Conservation (phyloP, 2,113 vertebrate species). For the Corydoras maculifer region DNA sequence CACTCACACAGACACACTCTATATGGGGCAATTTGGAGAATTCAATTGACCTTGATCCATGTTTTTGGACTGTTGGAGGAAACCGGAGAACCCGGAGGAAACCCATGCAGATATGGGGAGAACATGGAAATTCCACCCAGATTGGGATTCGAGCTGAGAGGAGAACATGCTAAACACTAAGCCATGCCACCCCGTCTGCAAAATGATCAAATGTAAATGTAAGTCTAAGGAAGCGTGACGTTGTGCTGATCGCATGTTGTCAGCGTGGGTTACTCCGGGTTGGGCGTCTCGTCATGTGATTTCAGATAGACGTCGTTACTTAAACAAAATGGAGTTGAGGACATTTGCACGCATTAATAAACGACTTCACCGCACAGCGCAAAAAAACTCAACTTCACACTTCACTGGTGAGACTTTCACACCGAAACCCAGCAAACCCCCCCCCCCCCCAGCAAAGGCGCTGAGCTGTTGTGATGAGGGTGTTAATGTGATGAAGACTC, state of each 20-base stretch:
- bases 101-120: too few species aligned
- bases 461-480: slow-evolving; percentile 14
- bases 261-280: slow-evolving; percentile 3
- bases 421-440: slow-evolving; percentile 20
- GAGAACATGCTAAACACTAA: too few species aligned
- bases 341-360: slow-evolving; percentile 23
- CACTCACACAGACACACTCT: too few species aligned
- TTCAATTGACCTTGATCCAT: too few species aligned
- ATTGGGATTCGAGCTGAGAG: too few species aligned
- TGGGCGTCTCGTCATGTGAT: slow-evolving; percentile 18
- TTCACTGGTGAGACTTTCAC: slow-evolving; percentile 25
- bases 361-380: slow-evolving; percentile 24
- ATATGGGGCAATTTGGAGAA: too few species aligned
- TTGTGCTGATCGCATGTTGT: background rate
- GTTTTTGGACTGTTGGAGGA: too few species aligned
- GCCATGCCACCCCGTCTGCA: too few species aligned
- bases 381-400: slow-evolving; percentile 3
- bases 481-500: slow-evolving; percentile 30
- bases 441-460: slow-evolving; percentile 13
- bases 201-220: too few species aligned
- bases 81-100: too few species aligned
- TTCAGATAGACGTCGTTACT: slow-evolving; percentile 16
- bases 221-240: too few species aligned
- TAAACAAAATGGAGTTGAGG: slow-evolving; percentile 28
- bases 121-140: too few species aligned